Evolutionary conservation across 1,140 invertebrate genomes (phyloP).

Genomic region (Aphidius ervi): DNA sequence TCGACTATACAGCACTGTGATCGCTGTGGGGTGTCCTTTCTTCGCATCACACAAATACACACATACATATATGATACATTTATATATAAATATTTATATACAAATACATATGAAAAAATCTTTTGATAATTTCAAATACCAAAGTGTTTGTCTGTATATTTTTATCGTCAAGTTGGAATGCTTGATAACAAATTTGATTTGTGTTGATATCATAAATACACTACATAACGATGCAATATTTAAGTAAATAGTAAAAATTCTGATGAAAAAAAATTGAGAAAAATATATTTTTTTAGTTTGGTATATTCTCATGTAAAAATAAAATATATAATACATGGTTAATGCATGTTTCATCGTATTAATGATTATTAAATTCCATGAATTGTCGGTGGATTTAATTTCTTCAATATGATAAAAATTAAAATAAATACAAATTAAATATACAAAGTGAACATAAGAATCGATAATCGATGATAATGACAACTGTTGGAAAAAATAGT

Average conservation of each 20-base stretch:
- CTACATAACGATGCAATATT: constrained; percentile 29
- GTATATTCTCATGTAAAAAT: neutral
- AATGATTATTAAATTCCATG: constrained; percentile 1
- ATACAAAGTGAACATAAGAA: neutral
- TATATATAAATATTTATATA: neutral
- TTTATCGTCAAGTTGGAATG: constrained; percentile 51
- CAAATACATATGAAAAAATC: neutral
- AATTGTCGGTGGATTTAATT: neutral
- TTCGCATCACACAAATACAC: too few species aligned
- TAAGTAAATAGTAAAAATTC: constrained; percentile 27
- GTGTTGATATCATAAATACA: constrained; percentile 53
- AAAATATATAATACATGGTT: too few species aligned
- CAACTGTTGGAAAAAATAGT: too few species aligned
- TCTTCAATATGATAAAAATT: neutral
- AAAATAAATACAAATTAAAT: neutral
- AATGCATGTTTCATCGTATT: neutral
- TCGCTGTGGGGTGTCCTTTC: too few species aligned
- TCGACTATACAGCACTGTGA: too few species aligned
- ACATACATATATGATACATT: too few species aligned
- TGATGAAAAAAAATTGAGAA: constrained; percentile 6
- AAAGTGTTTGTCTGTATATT: constrained; percentile 49
- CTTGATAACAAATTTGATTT: constrained; percentile 54
- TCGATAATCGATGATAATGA: constrained; percentile 10
- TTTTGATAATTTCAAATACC: constrained; percentile 39
- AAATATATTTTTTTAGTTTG: constrained; percentile 2